These are phyloP conservation scores for Strigamia crassipes DNA, from an alignment of 2,888 invertebrate species.

Conservation along the genomic window DNA sequence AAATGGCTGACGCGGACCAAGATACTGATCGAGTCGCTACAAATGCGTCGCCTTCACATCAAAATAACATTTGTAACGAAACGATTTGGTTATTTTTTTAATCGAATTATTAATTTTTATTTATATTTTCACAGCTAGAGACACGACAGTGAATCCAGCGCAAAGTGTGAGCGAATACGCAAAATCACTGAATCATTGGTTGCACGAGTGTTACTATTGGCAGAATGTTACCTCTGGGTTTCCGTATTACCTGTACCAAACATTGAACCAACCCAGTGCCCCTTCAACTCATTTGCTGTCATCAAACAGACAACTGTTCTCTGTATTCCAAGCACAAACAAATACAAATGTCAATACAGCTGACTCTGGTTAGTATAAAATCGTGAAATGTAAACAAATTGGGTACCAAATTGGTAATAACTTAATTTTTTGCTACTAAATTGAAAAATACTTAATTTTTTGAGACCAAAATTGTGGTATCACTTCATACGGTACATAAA, in stretches of 20 bases:
- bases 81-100: background rate
- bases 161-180: conserved; percentile 51
- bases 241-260: conserved; percentile 50
- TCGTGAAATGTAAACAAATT: no score
- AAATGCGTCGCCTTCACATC: background rate
- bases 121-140: background rate
- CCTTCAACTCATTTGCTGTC: conserved; percentile 1
- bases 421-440: no score
- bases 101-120: background rate
- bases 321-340: background rate
- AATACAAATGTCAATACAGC: background rate
- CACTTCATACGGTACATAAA: no score
- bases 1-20: background rate
- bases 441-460: no score
- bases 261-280: conserved; percentile 45
- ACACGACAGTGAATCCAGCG: background rate
- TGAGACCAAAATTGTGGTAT: no score
- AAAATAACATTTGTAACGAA: background rate
- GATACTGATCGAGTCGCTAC: background rate
- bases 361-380: background rate
- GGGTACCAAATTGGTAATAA: no score
- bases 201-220: conserved; percentile 53
- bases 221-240: conserved; percentile 51
- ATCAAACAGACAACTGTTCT: conserved; percentile 8
- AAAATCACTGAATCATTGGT: conserved; percentile 52